Conservation (phyloP, 2,113 vertebrate species). For the Arothron firmamentum region DNA sequence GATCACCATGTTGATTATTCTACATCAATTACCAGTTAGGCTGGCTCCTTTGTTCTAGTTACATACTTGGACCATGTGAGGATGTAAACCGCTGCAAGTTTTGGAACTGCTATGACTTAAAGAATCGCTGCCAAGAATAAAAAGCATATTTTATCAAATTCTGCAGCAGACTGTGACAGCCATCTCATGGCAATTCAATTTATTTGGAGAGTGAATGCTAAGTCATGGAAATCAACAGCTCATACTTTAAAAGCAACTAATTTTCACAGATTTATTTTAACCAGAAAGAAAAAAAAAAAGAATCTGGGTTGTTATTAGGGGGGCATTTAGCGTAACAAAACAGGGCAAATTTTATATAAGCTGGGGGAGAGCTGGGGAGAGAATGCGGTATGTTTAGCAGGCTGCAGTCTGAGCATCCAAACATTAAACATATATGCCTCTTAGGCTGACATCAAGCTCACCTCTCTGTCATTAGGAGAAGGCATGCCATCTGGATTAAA, state of each 20-base stretch:
- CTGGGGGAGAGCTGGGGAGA: conserved; percentile 5
- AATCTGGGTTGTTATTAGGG: conserved; percentile 23
- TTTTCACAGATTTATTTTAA: conserved; percentile 5
- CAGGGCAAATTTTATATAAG: conserved; percentile 3
- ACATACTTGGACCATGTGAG: neutral
- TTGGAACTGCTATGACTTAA: neutral
- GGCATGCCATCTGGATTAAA: conserved; percentile 74
- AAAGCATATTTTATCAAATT: neutral
- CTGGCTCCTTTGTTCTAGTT: neutral
- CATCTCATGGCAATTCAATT: neutral
- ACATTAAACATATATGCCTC: conserved; percentile 4
- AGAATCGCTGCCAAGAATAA: neutral
- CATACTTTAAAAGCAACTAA: neutral
- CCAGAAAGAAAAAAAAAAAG: conserved; percentile 17
- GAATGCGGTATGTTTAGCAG: conserved; percentile 11
- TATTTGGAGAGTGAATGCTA: neutral
- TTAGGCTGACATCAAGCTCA: conserved; percentile 57
- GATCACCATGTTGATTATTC: too few species aligned
- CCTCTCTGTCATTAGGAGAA: conserved; percentile 83
- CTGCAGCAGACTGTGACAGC: neutral
- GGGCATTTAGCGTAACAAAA: conserved; percentile 22
- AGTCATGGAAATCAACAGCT: neutral
- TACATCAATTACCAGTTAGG: conserved; percentile 13
- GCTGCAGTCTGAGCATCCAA: conserved; percentile 25
- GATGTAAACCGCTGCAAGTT: neutral